Evolutionary conservation across 2,113 vertebrate species (phyloP).

Genomic region (Circaetus gallicus): DNA sequence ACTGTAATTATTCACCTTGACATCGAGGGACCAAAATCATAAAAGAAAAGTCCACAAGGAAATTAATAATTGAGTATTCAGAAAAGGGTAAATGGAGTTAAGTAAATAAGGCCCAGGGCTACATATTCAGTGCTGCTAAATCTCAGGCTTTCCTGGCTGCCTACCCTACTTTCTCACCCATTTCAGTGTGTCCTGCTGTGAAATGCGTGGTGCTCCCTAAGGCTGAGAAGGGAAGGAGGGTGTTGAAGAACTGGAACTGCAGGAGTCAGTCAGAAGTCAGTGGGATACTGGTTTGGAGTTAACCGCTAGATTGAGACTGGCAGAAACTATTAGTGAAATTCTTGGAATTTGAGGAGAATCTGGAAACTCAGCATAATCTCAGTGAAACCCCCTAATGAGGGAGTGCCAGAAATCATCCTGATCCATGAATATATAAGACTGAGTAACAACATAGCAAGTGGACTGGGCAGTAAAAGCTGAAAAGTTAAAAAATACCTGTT

Average conservation of each 20-base stretch:
- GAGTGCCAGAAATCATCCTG: not conserved
- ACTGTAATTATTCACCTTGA: constrained; percentile 37
- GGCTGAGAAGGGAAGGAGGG: not conserved
- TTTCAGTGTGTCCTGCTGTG: not conserved
- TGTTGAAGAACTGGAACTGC: not conserved
- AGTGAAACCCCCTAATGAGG: not conserved
- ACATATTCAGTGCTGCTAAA: not conserved
- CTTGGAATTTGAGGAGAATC: not conserved
- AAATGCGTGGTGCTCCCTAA: not conserved
- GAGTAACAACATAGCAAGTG: not conserved
- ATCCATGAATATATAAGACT: not conserved
- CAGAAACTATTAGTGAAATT: not conserved
- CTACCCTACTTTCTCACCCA: not conserved
- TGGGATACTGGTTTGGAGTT: not conserved
- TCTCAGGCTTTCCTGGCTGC: constrained; percentile 9
- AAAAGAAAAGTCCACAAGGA: constrained; percentile 31
- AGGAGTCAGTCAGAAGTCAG: not conserved
- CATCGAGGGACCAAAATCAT: constrained; percentile 5
- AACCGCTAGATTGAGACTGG: not conserved
- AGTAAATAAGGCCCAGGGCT: constrained; percentile 45
- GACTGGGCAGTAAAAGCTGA: not conserved
- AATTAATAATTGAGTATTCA: constrained; percentile 56
- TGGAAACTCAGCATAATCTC: not conserved
- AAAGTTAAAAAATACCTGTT: not conserved
- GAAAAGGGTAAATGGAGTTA: constrained; percentile 38